A percentile compares a stretch with the other conserved stretches of the same genome.
Evolutionary conservation across 1,140 invertebrate genomes (phyloP).

Genomic region (Trissolcus basalis): DNA sequence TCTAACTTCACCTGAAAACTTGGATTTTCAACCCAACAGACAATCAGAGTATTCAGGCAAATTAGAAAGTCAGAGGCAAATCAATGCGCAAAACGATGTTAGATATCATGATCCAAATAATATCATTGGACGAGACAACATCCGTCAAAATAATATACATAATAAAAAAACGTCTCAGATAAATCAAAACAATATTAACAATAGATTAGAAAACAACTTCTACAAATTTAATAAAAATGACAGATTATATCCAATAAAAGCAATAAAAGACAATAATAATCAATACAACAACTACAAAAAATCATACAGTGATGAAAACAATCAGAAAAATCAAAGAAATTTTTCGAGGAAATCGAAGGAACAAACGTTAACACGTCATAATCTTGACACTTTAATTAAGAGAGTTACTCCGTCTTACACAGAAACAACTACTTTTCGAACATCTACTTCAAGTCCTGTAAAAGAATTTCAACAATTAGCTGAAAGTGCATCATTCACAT

Average conservation of each 20-base stretch:
- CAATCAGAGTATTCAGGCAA: no score
- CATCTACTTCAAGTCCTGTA: constrained; percentile 64
- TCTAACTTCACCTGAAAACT: constrained; percentile 22
- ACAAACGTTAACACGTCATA: constrained; percentile 52
- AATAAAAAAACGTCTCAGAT: no score
- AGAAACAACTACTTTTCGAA: constrained; percentile 71
- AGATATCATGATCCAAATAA: no score
- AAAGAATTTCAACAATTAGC: constrained; percentile 84
- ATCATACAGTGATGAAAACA: constrained; percentile 52
- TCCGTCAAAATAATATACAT: no score
- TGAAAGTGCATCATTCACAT: constrained; percentile 84
- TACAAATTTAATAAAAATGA: no score
- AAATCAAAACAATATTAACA: no score
- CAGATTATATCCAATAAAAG: no score
- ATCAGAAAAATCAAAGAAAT: constrained; percentile 61
- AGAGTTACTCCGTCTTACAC: constrained; percentile 68
- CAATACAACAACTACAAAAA: constrained; percentile 64
- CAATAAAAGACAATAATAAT: constrained; percentile 51
- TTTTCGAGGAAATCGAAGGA: constrained; percentile 9
- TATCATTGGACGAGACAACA: no score
- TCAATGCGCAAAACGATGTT: no score
- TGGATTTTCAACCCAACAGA: no score
- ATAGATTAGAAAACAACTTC: no score
- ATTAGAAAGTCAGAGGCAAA: no score
- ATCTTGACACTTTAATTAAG: constrained; percentile 51